Percentiles rank a stretch among this genome's conserved stretches.
Evolutionary conservation across 2,888 invertebrate genomes (phyloP).

Genomic region (Pollenia griseotomentosa): DNA sequence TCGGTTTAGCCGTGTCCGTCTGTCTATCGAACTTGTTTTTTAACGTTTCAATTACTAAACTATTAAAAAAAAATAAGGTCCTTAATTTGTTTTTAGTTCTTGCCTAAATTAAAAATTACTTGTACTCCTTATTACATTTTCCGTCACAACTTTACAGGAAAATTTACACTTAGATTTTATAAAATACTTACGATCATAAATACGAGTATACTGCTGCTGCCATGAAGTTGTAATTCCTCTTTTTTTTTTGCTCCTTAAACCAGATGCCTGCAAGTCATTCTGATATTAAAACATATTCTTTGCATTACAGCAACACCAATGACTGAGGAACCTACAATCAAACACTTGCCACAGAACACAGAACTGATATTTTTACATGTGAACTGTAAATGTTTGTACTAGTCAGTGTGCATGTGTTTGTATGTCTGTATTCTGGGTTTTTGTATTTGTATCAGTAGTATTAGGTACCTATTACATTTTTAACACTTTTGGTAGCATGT

Average conservation of each 20-base stretch:
- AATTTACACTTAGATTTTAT: slow-evolving; percentile 34
- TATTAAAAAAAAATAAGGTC: too few relatives aligned
- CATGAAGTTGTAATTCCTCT: slow-evolving; percentile 12
- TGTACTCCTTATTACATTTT: not conserved
- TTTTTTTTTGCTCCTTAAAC: slow-evolving; percentile 9
- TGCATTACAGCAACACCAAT: slow-evolving; percentile 49
- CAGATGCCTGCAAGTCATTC: slow-evolving; percentile 71
- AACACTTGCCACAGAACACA: slow-evolving; percentile 32
- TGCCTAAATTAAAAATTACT: slow-evolving; percentile 10
- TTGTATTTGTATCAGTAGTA: not conserved
- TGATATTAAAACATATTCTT: slow-evolving; percentile 68
- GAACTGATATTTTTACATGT: slow-evolving; percentile 14
- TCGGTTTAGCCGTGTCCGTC: too few relatives aligned
- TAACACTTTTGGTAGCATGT: slow-evolving; percentile 70
- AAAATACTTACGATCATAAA: slow-evolving; percentile 19
- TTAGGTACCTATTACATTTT: slow-evolving; percentile 57
- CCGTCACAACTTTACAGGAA: not conserved
- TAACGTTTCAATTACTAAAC: too few relatives aligned
- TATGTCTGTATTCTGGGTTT: not conserved
- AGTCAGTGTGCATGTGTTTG: not conserved
- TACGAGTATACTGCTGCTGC: slow-evolving; percentile 17
- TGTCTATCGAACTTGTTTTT: too few relatives aligned
- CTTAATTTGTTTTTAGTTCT: not conserved
- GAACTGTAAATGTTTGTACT: not conserved
- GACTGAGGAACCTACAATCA: not conserved